Evolutionary conservation across 2,888 invertebrate species (phyloP).

Genomic region (Callyntrura sp.): DNA sequence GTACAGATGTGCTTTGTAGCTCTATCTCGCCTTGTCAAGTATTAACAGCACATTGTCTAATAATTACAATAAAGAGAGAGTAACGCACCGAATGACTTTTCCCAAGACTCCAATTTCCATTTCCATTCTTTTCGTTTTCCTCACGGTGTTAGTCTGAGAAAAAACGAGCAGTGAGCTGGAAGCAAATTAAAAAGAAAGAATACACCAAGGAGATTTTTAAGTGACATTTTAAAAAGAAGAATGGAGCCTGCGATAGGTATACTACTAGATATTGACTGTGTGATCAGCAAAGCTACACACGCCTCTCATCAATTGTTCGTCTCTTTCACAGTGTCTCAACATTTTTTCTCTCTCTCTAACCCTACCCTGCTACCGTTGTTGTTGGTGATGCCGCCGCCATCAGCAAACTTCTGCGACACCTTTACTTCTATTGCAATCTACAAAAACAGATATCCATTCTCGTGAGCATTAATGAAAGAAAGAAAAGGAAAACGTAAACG

Average conservation of each 20-base stretch:
- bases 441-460: constrained; percentile 44
- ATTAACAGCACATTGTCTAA: constrained; percentile 17
- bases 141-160: not conserved
- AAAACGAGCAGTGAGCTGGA: constrained; percentile 15
- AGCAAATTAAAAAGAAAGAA: constrained; percentile 65
- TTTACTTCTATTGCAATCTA: not conserved
- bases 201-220: constrained; percentile 67
- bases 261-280: constrained; percentile 53
- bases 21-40: constrained; percentile 16
- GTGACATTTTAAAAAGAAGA: constrained; percentile 64
- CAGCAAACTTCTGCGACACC: constrained; percentile 13
- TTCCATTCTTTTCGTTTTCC: constrained; percentile 32
- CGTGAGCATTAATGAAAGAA: constrained; percentile 68
- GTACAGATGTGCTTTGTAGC: not conserved
- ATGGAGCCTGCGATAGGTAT: constrained; percentile 37
- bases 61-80: constrained; percentile 40
- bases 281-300: constrained; percentile 40
- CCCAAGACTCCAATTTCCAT: constrained; percentile 51
- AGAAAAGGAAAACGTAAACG: constrained; percentile 56
- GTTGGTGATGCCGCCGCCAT: not conserved
- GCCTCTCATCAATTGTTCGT: constrained; percentile 46
- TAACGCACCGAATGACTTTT: constrained; percentile 29
- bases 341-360: not conserved
- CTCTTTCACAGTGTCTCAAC: constrained; percentile 11
- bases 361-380: not conserved